Evolutionary conservation across 2,888 invertebrate genomes (phyloP).

Genomic region (Anoncus sp.): DNA sequence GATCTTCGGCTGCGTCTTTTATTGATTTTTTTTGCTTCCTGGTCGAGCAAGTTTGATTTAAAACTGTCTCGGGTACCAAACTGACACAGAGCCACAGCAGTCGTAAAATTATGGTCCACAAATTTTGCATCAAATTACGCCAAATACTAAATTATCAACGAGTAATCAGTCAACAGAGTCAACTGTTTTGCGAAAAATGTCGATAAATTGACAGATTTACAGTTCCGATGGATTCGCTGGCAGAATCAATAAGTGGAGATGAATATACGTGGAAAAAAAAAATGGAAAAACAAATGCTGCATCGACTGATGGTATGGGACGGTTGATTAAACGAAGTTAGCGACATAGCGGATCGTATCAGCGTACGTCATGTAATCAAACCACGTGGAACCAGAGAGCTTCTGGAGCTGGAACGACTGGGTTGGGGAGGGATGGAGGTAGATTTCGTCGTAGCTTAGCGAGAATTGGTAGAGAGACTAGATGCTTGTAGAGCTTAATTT

Average conservation of each 20-base stretch:
- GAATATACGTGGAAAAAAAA: neutral
- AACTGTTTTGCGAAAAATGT: neutral
- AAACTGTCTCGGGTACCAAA: neutral
- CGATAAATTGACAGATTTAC: neutral
- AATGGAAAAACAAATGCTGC: neutral
- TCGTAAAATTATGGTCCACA: no score
- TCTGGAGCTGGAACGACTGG: neutral
- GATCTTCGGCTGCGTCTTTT: neutral
- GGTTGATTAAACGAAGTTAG: constrained; percentile 28
- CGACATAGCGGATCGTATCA: constrained; percentile 1
- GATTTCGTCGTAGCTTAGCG: constrained; percentile 43
- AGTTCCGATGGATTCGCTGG: neutral
- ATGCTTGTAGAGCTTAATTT: constrained; percentile 31
- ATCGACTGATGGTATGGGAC: neutral
- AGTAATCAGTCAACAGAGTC: neutral
- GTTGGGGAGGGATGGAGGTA: neutral
- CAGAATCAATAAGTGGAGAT: neutral
- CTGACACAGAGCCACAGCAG: neutral
- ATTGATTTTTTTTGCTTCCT: neutral
- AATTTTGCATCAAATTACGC: neutral
- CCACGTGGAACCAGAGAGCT: constrained; percentile 7
- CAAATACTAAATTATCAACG: neutral
- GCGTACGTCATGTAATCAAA: constrained; percentile 6
- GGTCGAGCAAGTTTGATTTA: neutral
- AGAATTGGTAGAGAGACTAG: constrained; percentile 48